Percentiles rank a stretch among this genome's conserved stretches.
Conservation (phyloP, 2,797 vertebrate species). For the Anabas testudineus region DNA sequence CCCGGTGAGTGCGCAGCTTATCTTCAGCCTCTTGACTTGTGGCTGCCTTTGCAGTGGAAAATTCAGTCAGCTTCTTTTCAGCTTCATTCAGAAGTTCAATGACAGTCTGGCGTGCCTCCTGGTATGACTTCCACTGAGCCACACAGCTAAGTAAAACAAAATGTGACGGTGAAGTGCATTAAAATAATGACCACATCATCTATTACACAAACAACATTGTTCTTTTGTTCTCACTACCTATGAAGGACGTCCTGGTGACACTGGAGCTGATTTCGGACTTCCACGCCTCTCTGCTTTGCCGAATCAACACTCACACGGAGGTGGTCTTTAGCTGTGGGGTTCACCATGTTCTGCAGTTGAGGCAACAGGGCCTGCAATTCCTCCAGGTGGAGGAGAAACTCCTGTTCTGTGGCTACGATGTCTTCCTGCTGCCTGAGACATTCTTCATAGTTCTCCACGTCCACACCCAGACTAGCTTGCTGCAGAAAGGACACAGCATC, state of each 20-base stretch:
- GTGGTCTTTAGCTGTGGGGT: conserved; percentile 86
- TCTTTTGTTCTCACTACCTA: conserved; percentile 65
- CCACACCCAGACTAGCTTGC: conserved; percentile 89
- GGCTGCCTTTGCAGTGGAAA: conserved; percentile 89
- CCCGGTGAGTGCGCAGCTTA: conserved; percentile 90
- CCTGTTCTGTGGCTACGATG: conserved; percentile 91
- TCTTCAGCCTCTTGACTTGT: conserved; percentile 88
- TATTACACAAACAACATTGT: neutral
- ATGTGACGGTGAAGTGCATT: neutral
- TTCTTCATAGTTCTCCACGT: conserved; percentile 94
- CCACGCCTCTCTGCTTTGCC: conserved; percentile 86
- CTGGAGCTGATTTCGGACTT: conserved; percentile 86
- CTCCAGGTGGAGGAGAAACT: conserved; percentile 87
- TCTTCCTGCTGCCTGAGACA: conserved; percentile 89
- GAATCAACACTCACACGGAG: conserved; percentile 85
- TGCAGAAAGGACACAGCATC: conserved; percentile 93
- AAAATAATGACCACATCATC: neutral
- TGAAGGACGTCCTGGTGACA: conserved; percentile 87
- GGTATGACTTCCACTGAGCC: conserved; percentile 91
- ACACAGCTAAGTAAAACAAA: conserved; percentile 82
- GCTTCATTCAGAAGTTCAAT: conserved; percentile 93
- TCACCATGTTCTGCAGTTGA: conserved; percentile 88
- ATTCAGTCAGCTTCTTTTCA: conserved; percentile 92
- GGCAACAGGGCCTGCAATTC: conserved; percentile 87
- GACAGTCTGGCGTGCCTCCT: conserved; percentile 89